Conservation (phyloP, 2,888 invertebrate genomes). For the Hydrotaea cyrtoneurina region DNA sequence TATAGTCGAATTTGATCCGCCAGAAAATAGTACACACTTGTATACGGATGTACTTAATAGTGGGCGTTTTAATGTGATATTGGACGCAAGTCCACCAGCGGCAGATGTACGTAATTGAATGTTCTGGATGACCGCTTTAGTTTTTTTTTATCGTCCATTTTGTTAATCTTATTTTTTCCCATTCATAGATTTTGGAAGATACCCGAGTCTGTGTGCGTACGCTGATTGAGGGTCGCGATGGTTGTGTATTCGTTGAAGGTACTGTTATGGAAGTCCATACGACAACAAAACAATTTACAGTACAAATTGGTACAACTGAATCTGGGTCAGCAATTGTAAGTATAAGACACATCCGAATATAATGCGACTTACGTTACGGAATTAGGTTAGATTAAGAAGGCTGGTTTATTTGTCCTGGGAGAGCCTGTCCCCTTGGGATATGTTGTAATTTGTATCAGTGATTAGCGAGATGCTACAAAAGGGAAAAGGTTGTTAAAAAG, state of each 20-base stretch:
- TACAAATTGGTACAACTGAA: slow-evolving; percentile 81
- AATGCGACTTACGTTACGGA: too few species aligned
- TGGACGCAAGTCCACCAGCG: slow-evolving; percentile 94
- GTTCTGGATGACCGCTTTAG: slow-evolving; percentile 23
- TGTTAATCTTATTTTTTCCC: neutral
- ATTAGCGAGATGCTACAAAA: too few species aligned
- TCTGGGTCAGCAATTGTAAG: slow-evolving; percentile 50
- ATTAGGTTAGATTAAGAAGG: too few species aligned
- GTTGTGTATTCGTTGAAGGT: slow-evolving; percentile 92
- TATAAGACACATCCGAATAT: neutral
- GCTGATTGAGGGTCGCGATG: slow-evolving; percentile 84
- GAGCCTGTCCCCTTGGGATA: too few species aligned
- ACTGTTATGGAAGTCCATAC: slow-evolving; percentile 87
- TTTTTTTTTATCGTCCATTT: neutral
- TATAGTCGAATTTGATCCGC: slow-evolving; percentile 91
- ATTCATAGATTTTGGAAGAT: slow-evolving; percentile 86
- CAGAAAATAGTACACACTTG: slow-evolving; percentile 86
- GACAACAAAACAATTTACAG: slow-evolving; percentile 86
- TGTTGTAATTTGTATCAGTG: too few species aligned
- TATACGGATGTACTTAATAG: slow-evolving; percentile 90
- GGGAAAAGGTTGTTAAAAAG: too few species aligned
- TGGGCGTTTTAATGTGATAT: slow-evolving; percentile 92
- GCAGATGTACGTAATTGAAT: slow-evolving; percentile 84
- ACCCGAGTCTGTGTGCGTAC: slow-evolving; percentile 91
- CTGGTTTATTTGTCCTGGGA: too few species aligned